Conservation (phyloP, 1,140 invertebrate genomes). For the Nasonia longicornis region DNA sequence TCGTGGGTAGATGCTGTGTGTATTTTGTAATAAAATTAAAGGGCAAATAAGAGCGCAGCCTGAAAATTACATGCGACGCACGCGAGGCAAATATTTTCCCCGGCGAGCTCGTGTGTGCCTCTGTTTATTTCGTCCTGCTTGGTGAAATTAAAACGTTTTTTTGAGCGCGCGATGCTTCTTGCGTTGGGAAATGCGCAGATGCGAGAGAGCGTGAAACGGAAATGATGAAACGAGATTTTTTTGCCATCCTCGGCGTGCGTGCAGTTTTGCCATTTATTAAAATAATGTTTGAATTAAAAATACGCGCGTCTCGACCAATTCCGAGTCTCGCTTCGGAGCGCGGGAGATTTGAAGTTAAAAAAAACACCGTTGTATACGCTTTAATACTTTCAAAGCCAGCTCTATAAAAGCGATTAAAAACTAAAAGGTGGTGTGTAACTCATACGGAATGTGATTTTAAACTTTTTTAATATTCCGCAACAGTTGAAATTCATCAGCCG, state of each 20-base stretch:
- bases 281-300: not conserved
- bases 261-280: not conserved
- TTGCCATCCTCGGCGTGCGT: not conserved
- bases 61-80: not conserved
- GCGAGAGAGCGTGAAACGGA: not conserved
- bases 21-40: slow-evolving; percentile 1
- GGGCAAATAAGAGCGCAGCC: not conserved
- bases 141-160: not conserved
- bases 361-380: no score
- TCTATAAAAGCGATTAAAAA: no score
- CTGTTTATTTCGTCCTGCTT: not conserved
- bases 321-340: not conserved
- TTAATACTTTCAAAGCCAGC: no score
- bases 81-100: no score
- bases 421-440: no score
- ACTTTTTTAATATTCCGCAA: no score
- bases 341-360: no score
- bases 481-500: not conserved
- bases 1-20: not conserved
- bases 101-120: no score
- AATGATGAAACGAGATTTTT: not conserved
- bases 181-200: not conserved
- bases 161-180: not conserved
- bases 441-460: no score
- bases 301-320: not conserved